These are phyloP conservation scores for Pristionchus mayeri DNA, from an alignment of 2,888 invertebrate species.

Conservation along the genomic window DNA sequence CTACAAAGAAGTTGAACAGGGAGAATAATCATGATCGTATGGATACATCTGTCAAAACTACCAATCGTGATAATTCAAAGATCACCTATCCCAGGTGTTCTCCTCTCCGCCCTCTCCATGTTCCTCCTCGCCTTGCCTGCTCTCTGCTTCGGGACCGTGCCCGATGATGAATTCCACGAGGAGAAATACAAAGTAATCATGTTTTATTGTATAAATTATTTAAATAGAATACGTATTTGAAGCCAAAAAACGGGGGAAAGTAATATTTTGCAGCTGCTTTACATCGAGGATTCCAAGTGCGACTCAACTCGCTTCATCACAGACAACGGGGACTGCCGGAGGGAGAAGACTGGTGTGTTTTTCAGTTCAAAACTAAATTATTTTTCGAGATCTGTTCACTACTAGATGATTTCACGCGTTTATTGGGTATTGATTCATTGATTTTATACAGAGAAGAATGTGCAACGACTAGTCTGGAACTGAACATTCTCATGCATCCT, in stretches of 20 bases:
- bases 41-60: too few species aligned
- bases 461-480: too few species aligned
- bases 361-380: too few species aligned
- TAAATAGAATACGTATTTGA: background rate
- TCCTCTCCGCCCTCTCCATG: slow-evolving; percentile 67
- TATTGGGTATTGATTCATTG: too few species aligned
- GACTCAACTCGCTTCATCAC: slow-evolving; percentile 52
- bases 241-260: background rate
- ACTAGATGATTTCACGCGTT: too few species aligned
- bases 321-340: background rate
- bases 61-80: too few species aligned
- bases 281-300: slow-evolving; percentile 57
- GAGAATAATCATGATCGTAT: background rate
- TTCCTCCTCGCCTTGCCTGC: slow-evolving; percentile 65
- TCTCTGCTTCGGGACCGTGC: slow-evolving; percentile 63
- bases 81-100: slow-evolving; percentile 56
- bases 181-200: slow-evolving; percentile 50
- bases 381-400: too few species aligned
- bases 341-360: slow-evolving; percentile 17
- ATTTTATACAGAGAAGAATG: too few species aligned
- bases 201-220: background rate
- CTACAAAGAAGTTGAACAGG: background rate
- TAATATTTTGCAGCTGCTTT: slow-evolving; percentile 54
- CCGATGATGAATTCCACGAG: slow-evolving; percentile 56
- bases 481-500: too few species aligned